Evolutionary conservation across 2,113 vertebrate genomes (phyloP), one percentile per base, ranked within the genome.

Genomic region (Syrmaticus mikado): DNA sequence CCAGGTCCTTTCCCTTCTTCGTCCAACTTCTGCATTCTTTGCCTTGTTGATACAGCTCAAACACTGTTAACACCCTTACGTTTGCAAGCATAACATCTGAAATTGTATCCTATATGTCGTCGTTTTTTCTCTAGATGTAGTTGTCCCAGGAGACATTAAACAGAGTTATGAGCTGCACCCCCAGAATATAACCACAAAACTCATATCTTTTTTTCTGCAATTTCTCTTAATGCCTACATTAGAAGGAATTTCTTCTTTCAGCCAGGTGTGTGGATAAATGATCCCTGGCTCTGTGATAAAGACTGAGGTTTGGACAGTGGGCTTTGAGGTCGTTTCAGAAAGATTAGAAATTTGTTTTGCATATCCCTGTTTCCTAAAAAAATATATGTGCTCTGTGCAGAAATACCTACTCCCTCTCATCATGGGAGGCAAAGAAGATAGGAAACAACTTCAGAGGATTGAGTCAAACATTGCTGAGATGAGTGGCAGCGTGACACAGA

Each of bases 401-500:
- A 99, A 99, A 98, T 99, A 99, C 98, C 98, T 99, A 98, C 98
- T 99, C 96, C 99, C 99, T 96, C 98, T 99, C 97, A 98, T 99
- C 98, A 97, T 98, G 98, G 98, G 98, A 94, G 98, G 98, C 98
- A 98, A 98, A 94, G 99, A 99, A 98, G 99, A 99, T 98, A 99
- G 99, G 98, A 98, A 99, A 95, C 99, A 99, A 97, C 99, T 99
- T 98, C 99, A 99, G 98, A 98, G 98, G 97, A 99, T 99, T 96
- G 99, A 99, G 97, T 98, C 98, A 77, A 98, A 98, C 97, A 98
- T 99, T 95, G 98, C 98, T 3, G 99, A 99, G 97, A 99, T 99
- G 99, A 99, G 99, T 99, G 99, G 99, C 99, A 99, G 98, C 75
- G 98, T 99, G 98, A 99, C 99, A 97, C 99, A 99, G 99, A 99